Evolutionary conservation across 1,140 invertebrate genomes (phyloP).

Genomic region (Megathymus violae): DNA sequence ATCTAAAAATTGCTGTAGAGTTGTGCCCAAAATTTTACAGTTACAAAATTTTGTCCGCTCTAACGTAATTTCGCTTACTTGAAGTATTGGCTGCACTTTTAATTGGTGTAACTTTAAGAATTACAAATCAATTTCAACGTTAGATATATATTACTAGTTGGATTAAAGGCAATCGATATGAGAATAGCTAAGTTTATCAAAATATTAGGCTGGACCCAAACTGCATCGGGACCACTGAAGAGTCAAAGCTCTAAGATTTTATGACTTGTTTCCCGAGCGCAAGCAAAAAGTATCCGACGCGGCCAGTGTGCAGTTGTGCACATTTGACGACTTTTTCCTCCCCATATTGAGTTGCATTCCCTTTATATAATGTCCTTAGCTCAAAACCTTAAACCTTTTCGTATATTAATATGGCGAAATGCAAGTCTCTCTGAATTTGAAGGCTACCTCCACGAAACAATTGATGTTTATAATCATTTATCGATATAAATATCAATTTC

Average conservation of each 20-base stretch:
- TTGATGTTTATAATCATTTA: constrained; percentile 21
- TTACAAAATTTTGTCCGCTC: no score
- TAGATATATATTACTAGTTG: no score
- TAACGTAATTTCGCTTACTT: no score
- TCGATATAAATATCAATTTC: constrained; percentile 28
- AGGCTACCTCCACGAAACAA: constrained; percentile 26
- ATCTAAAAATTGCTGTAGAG: no score
- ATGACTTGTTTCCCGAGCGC: constrained; percentile 57
- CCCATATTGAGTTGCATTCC: constrained; percentile 49
- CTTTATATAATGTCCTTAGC: constrained; percentile 32
- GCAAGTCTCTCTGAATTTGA: constrained; percentile 23
- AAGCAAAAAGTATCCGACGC: constrained; percentile 48
- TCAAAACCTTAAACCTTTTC: constrained; percentile 14
- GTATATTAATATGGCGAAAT: constrained; percentile 25
- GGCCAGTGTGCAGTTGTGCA: constrained; percentile 54
- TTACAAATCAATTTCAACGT: no score
- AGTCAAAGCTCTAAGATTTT: constrained; percentile 47
- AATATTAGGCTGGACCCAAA: constrained; percentile 28
- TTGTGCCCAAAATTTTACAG: no score
- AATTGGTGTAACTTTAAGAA: no score
- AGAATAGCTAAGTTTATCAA: no score
- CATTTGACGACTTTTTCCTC: constrained; percentile 59
- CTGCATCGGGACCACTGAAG: constrained; percentile 6
- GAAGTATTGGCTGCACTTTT: no score
- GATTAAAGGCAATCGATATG: no score